Conservation (phyloP, 1,140 invertebrate genomes). For the Camponotus pennsylvanicus region DNA sequence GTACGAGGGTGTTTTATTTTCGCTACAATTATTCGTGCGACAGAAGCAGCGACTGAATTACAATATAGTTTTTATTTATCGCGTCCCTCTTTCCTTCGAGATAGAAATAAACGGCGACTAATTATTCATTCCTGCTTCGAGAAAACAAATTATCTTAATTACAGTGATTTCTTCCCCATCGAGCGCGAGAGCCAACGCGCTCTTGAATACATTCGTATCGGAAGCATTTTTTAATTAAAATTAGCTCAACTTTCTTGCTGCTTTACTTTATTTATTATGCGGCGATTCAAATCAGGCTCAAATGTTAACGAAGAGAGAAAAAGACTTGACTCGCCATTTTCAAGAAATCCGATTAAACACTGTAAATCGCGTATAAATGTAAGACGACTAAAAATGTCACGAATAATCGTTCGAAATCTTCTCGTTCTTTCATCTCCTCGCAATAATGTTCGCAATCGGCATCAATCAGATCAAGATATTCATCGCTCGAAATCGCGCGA, state of each 20-base stretch:
- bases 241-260: conserved; percentile 19
- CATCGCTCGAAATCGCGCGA: conserved; percentile 1
- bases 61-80: conserved; percentile 22
- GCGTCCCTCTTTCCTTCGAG: not conserved
- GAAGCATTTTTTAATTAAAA: conserved; percentile 55
- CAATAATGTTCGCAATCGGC: not conserved
- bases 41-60: not conserved
- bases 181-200: not conserved
- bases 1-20: not conserved
- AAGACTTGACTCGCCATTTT: not conserved
- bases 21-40: not conserved
- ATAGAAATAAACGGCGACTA: conserved; percentile 41
- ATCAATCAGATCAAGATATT: conserved; percentile 1
- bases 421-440: not conserved
- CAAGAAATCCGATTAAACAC: conserved; percentile 8
- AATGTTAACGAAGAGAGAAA: not conserved
- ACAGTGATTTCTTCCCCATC: conserved; percentile 26
- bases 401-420: not conserved
- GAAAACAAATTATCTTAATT: conserved; percentile 60
- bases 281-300: not conserved
- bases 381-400: not conserved
- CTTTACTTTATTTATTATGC: conserved; percentile 34
- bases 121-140: conserved; percentile 33
- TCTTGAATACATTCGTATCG: conserved; percentile 44
- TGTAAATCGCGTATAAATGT: conserved; percentile 3